Conservation (phyloP, 1,140 invertebrate genomes). For the Sinonovacula constricta region DNA sequence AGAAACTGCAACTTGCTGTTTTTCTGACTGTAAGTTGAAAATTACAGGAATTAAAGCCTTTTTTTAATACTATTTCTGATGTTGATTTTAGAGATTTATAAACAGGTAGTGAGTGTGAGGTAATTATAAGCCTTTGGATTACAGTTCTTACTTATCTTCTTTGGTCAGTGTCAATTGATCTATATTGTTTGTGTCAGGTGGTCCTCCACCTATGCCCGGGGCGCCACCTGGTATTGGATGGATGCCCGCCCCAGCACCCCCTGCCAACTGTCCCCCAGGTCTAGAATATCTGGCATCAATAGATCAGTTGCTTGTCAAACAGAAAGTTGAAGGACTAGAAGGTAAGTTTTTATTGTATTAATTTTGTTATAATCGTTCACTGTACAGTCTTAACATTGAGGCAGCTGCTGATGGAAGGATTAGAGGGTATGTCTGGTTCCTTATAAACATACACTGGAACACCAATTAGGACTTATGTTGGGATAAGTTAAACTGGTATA, state of each 20-base stretch:
- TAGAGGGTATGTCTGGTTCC: too few relatives aligned
- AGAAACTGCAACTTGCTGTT: not conserved
- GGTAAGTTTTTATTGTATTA: conserved; percentile 78
- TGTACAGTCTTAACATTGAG: too few relatives aligned
- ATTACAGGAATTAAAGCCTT: not conserved
- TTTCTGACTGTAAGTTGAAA: too few relatives aligned
- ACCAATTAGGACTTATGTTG: too few relatives aligned
- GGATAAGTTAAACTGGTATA: too few relatives aligned
- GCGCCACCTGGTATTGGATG: conserved; percentile 51
- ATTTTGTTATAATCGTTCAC: too few relatives aligned
- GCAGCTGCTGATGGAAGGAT: too few relatives aligned
- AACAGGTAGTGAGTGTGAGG: not conserved
- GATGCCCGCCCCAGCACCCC: conserved; percentile 81
- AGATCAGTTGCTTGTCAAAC: conserved; percentile 92
- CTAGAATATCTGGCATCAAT: conserved; percentile 95
- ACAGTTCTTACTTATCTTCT: not conserved
- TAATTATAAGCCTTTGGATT: not conserved
- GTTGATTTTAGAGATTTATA: not conserved
- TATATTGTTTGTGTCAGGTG: conserved; percentile 2
- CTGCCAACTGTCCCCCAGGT: conserved; percentile 90
- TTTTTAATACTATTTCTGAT: not conserved
- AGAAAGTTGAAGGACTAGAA: conserved; percentile 92
- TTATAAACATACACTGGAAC: too few relatives aligned
- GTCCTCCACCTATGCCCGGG: not conserved
- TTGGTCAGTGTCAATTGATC: not conserved